phyloP scores from a whole-genome alignment of 37 sponge, comb jelly and placozoan species.

The Spongilla lacustris region DNA sequence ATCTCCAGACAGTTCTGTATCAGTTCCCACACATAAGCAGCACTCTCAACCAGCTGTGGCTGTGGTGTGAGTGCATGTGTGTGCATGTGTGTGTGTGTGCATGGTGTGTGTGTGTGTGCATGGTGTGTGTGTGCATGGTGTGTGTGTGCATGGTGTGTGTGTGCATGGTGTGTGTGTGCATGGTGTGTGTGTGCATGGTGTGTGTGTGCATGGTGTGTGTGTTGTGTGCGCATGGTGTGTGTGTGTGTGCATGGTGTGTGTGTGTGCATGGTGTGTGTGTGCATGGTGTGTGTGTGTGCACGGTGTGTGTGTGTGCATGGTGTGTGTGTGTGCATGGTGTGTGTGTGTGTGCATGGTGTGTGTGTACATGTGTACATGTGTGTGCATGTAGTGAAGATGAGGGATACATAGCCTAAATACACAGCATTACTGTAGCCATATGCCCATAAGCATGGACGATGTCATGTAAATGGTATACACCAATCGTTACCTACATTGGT shows the following conservation, averaged over 20 bases:
- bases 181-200: not conserved
- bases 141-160: too few species aligned
- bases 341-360: too few species aligned
- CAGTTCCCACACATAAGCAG: conserved; percentile 83
- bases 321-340: not conserved
- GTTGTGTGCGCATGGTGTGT: too few species aligned
- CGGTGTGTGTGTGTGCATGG: conserved; percentile 13
- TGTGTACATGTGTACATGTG: too few species aligned
- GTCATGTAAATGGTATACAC: too few species aligned
- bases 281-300: not conserved
- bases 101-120: not conserved
- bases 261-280: conserved; percentile 42
- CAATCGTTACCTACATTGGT: conserved; percentile 62
- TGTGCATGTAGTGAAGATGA: not conserved
- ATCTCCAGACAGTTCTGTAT: conserved; percentile 81
- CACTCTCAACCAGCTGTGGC: conserved; percentile 69
- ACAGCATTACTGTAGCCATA: too few species aligned
- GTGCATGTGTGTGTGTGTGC: conserved; percentile 8
- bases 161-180: not conserved
- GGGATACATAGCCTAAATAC: too few species aligned
- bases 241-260: too few species aligned
- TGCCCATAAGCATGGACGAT: too few species aligned
- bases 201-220: too few species aligned
- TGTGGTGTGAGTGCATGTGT: conserved; percentile 17
- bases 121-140: not conserved